These are phyloP conservation scores for Paelopatides confundens DNA, from an alignment of 53 echinoderm and acorn worm genomes.

Conservation along the genomic window DNA sequence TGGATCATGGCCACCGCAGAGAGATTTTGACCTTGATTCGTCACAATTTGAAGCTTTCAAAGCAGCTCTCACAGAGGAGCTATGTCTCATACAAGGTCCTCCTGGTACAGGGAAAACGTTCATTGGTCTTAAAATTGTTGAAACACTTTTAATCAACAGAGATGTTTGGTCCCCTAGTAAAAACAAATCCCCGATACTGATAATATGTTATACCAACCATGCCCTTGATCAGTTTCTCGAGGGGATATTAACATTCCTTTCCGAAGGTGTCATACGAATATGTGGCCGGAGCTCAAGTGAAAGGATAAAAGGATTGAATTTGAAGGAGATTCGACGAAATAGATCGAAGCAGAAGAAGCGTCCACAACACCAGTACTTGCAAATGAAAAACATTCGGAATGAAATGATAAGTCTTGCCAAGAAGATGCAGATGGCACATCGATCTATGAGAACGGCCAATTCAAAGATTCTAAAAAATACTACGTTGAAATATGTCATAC, in stretches of 20 bases:
- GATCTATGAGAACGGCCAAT: constrained; percentile 57
- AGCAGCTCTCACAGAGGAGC: constrained; percentile 84
- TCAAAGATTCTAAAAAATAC: constrained; percentile 71
- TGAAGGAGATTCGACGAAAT: constrained; percentile 65
- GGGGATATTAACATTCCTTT: constrained; percentile 73
- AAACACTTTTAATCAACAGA: constrained; percentile 77
- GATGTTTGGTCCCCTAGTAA: constrained; percentile 49
- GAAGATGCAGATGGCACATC: constrained; percentile 53
- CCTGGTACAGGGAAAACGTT: constrained; percentile 97
- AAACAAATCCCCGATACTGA: constrained; percentile 66
- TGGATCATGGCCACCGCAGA: constrained; percentile 59
- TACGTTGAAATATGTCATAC: constrained; percentile 67
- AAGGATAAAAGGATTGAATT: constrained; percentile 70
- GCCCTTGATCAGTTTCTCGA: constrained; percentile 96
- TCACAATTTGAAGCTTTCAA: constrained; percentile 86
- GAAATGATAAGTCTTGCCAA: constrained; percentile 49
- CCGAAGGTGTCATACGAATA: constrained; percentile 77
- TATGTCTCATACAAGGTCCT: constrained; percentile 91
- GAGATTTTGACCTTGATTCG: constrained; percentile 59
- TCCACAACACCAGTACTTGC: neutral
- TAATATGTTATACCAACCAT: constrained; percentile 93
- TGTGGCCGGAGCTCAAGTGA: constrained; percentile 88
- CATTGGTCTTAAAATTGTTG: constrained; percentile 91
- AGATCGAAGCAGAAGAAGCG: constrained; percentile 14
- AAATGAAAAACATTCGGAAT: constrained; percentile 39